These are phyloP conservation scores for Dryobotodes eremita DNA, from an alignment of 2,888 invertebrate species.

Conservation along the genomic window DNA sequence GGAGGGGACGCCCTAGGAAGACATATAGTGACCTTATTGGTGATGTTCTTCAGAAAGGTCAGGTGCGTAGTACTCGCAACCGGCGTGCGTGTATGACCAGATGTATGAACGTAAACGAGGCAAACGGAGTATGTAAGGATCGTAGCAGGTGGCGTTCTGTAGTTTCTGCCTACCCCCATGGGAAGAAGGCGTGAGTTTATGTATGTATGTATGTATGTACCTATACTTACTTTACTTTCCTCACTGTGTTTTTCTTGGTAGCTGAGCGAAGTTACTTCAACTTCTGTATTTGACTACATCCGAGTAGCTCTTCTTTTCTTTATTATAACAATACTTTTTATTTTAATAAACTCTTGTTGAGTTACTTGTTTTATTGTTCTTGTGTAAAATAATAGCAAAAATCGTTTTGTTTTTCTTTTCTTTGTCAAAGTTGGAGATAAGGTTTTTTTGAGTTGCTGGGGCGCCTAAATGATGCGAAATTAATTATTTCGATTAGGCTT, in stretches of 20 bases:
- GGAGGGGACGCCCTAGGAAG: too few species aligned
- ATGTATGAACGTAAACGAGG: too few species aligned
- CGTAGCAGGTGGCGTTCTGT: too few species aligned
- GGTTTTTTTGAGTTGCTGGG: background rate
- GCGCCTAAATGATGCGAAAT: background rate
- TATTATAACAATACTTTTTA: constrained; percentile 21
- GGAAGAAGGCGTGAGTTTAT: too few species aligned
- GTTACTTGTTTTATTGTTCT: background rate
- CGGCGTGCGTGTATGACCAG: too few species aligned
- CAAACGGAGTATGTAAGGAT: too few species aligned
- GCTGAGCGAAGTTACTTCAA: constrained; percentile 17
- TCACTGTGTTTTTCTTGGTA: constrained; percentile 1
- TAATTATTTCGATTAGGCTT: too few species aligned
- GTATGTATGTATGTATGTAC: too few species aligned
- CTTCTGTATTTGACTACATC: constrained; percentile 21
- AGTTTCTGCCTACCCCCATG: too few species aligned
- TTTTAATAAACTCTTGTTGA: background rate
- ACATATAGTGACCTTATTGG: too few species aligned
- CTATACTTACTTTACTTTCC: background rate
- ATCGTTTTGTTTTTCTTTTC: constrained; percentile 11
- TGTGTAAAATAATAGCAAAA: background rate
- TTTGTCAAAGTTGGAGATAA: constrained; percentile 1
- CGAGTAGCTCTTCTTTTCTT: constrained; percentile 15
- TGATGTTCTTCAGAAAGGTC: too few species aligned
- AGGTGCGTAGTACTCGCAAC: too few species aligned